These are phyloP conservation scores for Drosophila niveifrons DNA, from an alignment of 2,888 invertebrate species.

Conservation along the genomic window DNA sequence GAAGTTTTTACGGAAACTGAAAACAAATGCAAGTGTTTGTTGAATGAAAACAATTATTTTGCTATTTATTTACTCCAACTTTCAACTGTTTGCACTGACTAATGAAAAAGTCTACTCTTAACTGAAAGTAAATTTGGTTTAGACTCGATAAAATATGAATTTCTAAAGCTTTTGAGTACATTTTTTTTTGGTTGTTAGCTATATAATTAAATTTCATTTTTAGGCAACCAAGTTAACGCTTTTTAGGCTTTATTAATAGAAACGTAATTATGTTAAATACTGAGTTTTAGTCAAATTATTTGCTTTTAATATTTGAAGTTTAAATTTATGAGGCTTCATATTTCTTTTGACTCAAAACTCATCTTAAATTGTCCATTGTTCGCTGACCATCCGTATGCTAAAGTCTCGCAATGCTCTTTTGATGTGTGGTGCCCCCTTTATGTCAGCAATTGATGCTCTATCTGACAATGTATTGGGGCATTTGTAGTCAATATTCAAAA, in stretches of 20 bases:
- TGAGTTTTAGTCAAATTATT: too few relatives aligned
- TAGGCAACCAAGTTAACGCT: too few relatives aligned
- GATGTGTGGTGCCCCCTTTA: background rate
- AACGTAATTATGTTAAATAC: too few relatives aligned
- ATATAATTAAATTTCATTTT: too few relatives aligned
- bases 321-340: too few relatives aligned
- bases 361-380: background rate
- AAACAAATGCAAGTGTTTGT: conserved; percentile 3
- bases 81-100: background rate
- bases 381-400: background rate
- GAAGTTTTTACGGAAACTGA: conserved; percentile 9
- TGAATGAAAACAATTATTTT: background rate
- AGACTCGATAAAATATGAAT: background rate
- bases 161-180: background rate
- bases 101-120: background rate
- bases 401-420: background rate
- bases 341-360: background rate
- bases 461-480: conserved; percentile 6
- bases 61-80: conserved; percentile 4
- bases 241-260: too few relatives aligned
- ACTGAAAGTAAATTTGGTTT: background rate
- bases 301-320: too few relatives aligned
- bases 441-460: conserved; percentile 3
- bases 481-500: conserved; percentile 35
- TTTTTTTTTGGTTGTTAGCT: background rate